A percentile compares a stretch with the other conserved stretches of the same genome.
Evolutionary conservation across 2,888 invertebrate species (phyloP).

Genomic region (Anoplius nigerrimus): DNA sequence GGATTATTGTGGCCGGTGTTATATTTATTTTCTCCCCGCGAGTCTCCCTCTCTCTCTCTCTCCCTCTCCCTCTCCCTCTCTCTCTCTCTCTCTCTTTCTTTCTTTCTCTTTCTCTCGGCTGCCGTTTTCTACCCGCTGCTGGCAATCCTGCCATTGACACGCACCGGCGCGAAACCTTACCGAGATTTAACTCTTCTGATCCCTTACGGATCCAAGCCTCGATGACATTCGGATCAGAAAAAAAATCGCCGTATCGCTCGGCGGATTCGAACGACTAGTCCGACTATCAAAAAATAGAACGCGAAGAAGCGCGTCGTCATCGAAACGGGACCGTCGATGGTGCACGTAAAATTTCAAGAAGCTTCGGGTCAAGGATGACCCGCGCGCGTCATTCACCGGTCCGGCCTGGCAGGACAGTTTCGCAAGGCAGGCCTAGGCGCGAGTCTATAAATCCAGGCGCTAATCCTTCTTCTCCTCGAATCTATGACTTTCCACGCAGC

Average conservation of each 20-base stretch:
- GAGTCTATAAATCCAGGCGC: constrained; percentile 13
- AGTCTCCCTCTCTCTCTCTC: too few species aligned
- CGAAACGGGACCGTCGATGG: too few species aligned
- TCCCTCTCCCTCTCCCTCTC: too few species aligned
- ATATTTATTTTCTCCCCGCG: not conserved
- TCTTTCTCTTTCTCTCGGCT: not conserved
- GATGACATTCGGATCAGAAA: not conserved
- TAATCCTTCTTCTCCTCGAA: not conserved
- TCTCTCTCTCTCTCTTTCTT: constrained; percentile 34
- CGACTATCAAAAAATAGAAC: too few species aligned
- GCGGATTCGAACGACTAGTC: not conserved
- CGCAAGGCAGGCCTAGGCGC: too few species aligned
- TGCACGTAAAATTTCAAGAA: too few species aligned
- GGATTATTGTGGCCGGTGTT: constrained; percentile 33
- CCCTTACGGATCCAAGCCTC: not conserved
- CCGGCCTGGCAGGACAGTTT: too few species aligned
- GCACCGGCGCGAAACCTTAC: constrained; percentile 50
- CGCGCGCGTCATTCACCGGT: too few species aligned
- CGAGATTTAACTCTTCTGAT: constrained; percentile 44
- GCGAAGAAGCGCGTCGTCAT: too few species aligned
- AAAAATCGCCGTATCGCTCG: not conserved
- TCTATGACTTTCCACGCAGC: too few species aligned
- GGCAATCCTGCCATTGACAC: constrained; percentile 7
- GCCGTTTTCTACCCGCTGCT: constrained; percentile 10
- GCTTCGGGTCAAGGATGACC: too few species aligned